Base-by-base conservation (phyloP, 2,113 vertebrate genomes). In the Pyxicephalus adspersus region DNA sequence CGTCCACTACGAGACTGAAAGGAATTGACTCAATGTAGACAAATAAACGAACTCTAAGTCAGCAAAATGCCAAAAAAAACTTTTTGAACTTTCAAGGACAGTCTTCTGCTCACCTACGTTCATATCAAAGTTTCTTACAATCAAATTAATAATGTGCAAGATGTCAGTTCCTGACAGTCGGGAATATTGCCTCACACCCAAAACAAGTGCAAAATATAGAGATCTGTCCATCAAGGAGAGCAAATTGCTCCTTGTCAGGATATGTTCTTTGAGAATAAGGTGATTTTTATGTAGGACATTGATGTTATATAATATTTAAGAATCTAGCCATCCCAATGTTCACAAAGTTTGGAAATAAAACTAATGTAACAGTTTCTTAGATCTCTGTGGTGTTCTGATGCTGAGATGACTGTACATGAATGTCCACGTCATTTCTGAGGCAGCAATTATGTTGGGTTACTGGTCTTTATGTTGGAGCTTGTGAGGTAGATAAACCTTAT, bases 91-190 rank as follows among this genome's bases (percentile, higher is more conserved):
- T 45, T 68, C 34, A 68, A 68, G 66, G 66, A 50, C 66, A 68
- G 50, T 51, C 66, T 3, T 51, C 38, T 8, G 25, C 66, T 45
- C 66, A 51, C 23, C n/a, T 26, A 51, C 45, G 25, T 68, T 25
- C 19, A 67, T 25, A 13, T 50, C 31, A 68, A 25, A 68, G 5
- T 68, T 13, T 51, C 66, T 51, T 68, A 38, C 23, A 45, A 68
- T n/a, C 38, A 50, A 68, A 25, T 68, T 51, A 68, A 51, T 68
- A 51, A 68, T 68, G 66, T 68, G 66, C 38, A 25, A 16, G 66
- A 51, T 68, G 66, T 68, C 66, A 68, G 38, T 16, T 38, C 50
- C 2, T 51, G 38, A 25, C 38, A 68, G 22, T 64, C 19, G 20
- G 19, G 7, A 23, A 68, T 67, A 50, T 50, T 50, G 65, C n/a